Conservation (phyloP, 2,797 vertebrate genomes). For the Syngnathus rostellatus region DNA sequence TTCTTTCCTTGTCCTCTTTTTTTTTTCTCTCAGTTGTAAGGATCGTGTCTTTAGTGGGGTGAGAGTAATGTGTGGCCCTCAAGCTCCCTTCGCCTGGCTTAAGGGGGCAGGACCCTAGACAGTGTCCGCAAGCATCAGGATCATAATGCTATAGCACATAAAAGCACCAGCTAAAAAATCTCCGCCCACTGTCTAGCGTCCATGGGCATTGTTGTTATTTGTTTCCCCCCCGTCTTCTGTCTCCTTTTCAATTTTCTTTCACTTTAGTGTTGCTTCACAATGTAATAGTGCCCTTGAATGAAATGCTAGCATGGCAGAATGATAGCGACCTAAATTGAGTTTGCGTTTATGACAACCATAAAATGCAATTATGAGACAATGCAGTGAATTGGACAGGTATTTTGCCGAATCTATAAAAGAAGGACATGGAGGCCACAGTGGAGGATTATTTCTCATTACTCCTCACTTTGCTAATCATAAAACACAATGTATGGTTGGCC, state of each 20-base stretch:
- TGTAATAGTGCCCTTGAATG: slow-evolving; percentile 1
- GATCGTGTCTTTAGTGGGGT: slow-evolving; percentile 53
- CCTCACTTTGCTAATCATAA: background rate
- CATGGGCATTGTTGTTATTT: slow-evolving; percentile 21
- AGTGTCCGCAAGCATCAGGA: slow-evolving; percentile 60
- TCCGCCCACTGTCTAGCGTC: slow-evolving; percentile 25
- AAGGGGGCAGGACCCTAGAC: slow-evolving; percentile 36
- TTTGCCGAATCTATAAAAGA: background rate
- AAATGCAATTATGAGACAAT: background rate
- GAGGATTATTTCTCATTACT: background rate
- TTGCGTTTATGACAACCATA: background rate
- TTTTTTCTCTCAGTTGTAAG: slow-evolving; percentile 43
- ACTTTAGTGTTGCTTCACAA: background rate
- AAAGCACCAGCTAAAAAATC: slow-evolving; percentile 27
- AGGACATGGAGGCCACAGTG: background rate
- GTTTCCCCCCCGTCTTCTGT: background rate
- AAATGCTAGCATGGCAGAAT: background rate
- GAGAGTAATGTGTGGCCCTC: slow-evolving; percentile 61
- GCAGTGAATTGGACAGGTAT: background rate
- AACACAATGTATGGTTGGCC: background rate
- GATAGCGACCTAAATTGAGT: background rate
- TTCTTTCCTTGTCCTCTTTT: slow-evolving; percentile 39
- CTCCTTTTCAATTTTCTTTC: background rate
- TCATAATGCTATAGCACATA: slow-evolving; percentile 44
- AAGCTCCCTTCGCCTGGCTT: slow-evolving; percentile 40